A percentile compares a stretch with the other conserved stretches of the same genome.
These are phyloP conservation scores for Pygocentrus nattereri DNA, from an alignment of 2,797 vertebrate species.

Conservation along the genomic window DNA sequence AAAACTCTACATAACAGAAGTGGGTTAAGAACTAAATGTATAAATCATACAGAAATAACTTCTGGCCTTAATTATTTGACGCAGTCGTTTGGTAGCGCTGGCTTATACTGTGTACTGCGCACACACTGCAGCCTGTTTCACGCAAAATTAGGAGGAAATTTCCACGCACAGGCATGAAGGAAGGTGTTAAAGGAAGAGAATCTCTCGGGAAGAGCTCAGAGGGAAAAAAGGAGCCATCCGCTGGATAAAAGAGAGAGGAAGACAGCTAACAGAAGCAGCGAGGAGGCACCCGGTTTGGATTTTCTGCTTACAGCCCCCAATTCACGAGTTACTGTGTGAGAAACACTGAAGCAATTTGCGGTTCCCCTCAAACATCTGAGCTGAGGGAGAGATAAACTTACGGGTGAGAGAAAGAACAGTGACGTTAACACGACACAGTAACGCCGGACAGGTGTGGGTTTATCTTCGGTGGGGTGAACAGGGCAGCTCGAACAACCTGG, in stretches of 20 bases:
- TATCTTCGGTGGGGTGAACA: constrained; percentile 7
- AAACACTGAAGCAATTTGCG: constrained; percentile 79
- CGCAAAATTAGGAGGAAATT: background rate
- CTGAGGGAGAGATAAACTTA: constrained; percentile 54
- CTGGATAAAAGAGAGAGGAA: background rate
- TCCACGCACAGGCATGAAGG: background rate
- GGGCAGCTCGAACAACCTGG: background rate
- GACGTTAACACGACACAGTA: constrained; percentile 47
- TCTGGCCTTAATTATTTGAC: background rate
- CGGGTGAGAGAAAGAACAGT: constrained; percentile 66
- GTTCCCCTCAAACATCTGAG: constrained; percentile 59
- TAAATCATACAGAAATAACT: background rate
- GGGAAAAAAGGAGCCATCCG: too few relatives aligned
- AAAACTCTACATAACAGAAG: background rate
- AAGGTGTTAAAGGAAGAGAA: background rate
- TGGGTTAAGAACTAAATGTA: background rate
- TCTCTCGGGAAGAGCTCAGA: background rate
- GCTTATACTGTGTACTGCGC: background rate
- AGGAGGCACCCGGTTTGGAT: constrained; percentile 61
- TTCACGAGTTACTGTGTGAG: constrained; percentile 69
- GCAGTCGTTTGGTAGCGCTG: background rate
- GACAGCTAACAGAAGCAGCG: constrained; percentile 54
- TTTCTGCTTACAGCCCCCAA: constrained; percentile 65
- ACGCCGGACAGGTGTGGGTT: constrained; percentile 67
- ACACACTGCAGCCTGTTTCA: background rate